Evolutionary conservation across 1,140 invertebrate genomes (phyloP).

Genomic region (Heterodera schachtii): DNA sequence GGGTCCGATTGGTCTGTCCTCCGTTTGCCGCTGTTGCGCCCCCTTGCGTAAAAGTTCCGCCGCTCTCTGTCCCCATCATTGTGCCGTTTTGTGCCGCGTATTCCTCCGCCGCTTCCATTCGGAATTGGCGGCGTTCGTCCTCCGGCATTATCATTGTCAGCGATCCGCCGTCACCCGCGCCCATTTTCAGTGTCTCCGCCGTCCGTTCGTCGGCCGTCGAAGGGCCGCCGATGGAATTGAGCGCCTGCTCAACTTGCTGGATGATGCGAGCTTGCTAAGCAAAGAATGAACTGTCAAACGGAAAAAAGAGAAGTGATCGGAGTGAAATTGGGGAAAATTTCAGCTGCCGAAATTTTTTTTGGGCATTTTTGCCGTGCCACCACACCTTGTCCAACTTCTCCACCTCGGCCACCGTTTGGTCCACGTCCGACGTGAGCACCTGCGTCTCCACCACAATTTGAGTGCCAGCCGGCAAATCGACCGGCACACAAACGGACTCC

Average conservation of each 20-base stretch:
- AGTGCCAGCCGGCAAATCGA: conserved; percentile 61
- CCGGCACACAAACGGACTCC: conserved; percentile 39
- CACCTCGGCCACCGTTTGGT: conserved; percentile 63
- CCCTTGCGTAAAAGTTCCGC: not conserved
- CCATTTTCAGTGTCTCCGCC: not conserved
- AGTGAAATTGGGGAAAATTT: too few relatives aligned
- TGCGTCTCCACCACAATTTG: conserved; percentile 64
- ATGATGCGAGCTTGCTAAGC: conserved; percentile 32
- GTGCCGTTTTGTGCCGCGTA: not conserved
- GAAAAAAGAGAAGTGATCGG: not conserved
- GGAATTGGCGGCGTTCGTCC: not conserved
- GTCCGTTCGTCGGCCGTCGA: not conserved
- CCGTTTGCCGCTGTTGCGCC: conserved; percentile 12
- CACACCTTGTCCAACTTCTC: conserved; percentile 44
- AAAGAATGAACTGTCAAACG: not conserved
- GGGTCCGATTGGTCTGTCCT: conserved; percentile 8
- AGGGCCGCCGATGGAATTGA: conserved; percentile 1
- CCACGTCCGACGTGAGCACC: conserved; percentile 64
- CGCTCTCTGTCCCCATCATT: not conserved
- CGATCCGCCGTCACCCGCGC: not conserved
- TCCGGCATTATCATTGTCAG: not conserved
- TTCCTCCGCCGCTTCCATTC: not conserved
- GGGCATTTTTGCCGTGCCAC: not conserved
- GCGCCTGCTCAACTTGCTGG: conserved; percentile 25
- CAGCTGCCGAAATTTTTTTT: too few relatives aligned